Evolutionary conservation across 37 sponge, comb jelly and placozoan genomes (phyloP).

Genomic region (Theonella swinhoei): DNA sequence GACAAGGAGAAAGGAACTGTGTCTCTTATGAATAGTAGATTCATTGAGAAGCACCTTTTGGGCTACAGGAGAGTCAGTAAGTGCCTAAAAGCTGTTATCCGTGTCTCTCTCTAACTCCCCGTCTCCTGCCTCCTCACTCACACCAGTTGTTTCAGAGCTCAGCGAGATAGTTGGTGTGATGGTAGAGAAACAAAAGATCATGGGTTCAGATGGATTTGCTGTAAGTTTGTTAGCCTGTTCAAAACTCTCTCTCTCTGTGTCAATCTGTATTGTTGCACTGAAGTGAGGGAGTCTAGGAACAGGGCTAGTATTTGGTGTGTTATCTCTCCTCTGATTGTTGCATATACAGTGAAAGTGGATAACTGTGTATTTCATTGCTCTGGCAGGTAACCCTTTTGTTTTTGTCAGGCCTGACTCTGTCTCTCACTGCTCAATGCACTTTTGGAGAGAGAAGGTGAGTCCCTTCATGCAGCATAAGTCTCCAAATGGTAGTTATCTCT

Average conservation of each 20-base stretch:
- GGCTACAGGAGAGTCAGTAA: constrained; percentile 63
- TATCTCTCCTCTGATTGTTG: no score
- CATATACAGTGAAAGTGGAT: no score
- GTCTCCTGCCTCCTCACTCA: not conserved
- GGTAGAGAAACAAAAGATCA: constrained; percentile 27
- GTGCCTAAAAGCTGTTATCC: not conserved
- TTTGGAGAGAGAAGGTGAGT: constrained; percentile 52
- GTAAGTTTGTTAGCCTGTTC: not conserved
- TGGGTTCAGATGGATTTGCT: not conserved
- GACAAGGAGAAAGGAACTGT: constrained; percentile 53
- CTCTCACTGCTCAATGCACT: constrained; percentile 63
- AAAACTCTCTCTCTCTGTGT: no score
- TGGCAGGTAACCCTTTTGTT: constrained; percentile 57
- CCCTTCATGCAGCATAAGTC: not conserved
- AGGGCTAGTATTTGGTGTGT: no score
- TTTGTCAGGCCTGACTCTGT: constrained; percentile 56
- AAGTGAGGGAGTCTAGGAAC: no score
- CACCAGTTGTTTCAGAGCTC: constrained; percentile 60
- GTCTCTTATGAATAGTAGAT: constrained; percentile 53
- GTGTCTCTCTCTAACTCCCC: not conserved
- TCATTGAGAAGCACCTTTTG: constrained; percentile 50
- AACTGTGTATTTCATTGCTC: no score
- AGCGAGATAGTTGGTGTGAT: constrained; percentile 45
- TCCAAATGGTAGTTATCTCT: not conserved
- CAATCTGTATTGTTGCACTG: no score